Evolutionary conservation across 2,797 vertebrate genomes (phyloP), one percentile per base, ranked within the genome.

Genomic region (Trachurus trachurus): DNA sequence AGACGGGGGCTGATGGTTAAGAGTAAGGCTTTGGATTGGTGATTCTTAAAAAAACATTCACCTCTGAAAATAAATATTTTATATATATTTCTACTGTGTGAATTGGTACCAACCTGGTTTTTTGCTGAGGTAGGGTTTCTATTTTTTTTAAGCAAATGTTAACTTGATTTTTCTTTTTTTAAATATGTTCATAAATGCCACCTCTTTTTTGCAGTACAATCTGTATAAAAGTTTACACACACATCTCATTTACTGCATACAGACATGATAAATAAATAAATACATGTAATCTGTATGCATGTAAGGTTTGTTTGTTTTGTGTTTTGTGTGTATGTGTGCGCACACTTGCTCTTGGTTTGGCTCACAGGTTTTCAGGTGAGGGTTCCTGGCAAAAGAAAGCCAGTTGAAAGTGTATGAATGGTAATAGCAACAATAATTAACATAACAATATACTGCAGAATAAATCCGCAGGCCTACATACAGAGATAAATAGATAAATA

Each of bases 1-100:
- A 91, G 89, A 78, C 63, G 9, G 78, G 85, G 85, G 84, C 89
- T 92, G 88, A 90, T 66, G 91, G 88, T 45, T 58, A 61, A 61
- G 84, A 91, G 91, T 96, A 96, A 96, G 95, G 95, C 95, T 96
- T 96, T 95, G 94, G 95, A 95, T 94, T 88, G 93, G 93, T 94
- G 89, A 91, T 89, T 83, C 80, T 87, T 85, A 83, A 92, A 89
- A 34, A 93, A 93, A 95, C 93, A 95, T 95, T 95, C 94, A 94
- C 90, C 93, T 93, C 83, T 85, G 92, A 96, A 95, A 96, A 95
- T 95, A 96, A 96, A 95, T 94, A 94, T 89, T 85, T 93, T 66
- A 88, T 89, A 83, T 93, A 87, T 90, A 88, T 89, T 89, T 91
- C 57, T 87, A 81, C 71, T 83, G 88, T 90, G 85, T 92, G 85